Evolutionary conservation across 2,888 invertebrate species (phyloP), one percentile per base, ranked within the genome.

Genomic region (Drosophila rubida): DNA sequence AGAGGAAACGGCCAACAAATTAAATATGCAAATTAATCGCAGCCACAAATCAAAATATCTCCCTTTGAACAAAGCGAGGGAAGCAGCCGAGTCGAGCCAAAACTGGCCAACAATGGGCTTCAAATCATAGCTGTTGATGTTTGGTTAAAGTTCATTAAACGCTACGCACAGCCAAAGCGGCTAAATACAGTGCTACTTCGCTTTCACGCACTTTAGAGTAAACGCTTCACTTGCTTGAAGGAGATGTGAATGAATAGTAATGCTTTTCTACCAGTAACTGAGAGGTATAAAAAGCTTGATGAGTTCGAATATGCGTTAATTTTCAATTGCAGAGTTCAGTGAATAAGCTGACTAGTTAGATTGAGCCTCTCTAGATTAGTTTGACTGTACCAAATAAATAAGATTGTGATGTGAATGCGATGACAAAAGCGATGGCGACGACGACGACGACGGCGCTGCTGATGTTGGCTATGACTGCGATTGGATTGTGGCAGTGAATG

Each of bases 71-170:
- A 61, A 64, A 65, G 45, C 57, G 19, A 48, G 39, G 27, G 23
- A 57, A 57, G 16, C 27, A 23, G n/a, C n/a, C 3, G 19, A 25
- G 16, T 9, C 55, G 49, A 42, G 27, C 7, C 16, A 27, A 32
- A 41, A 23, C 23, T 11, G 8, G 48, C 42, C 61, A 71, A 75
- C 51, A 59, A 65, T 61, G 48, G 61, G 54, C 54, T 22, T 61
- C 71, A 82, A 74, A 76, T 76, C 77, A 83, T 66, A 74, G 82
- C 64, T 76, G 80, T 62, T 73, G 80, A 80, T 80, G 69, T 80
- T 68, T 66, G 55, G 50, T 48, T 68, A 64, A 73, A 84, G 87
- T 87, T 84, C 85, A 87, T 87, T 84, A 87, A 78, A 84, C 78
- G 84, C 73, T 46, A 48, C 65, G 55, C 72, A 62, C 45, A 67